Base-by-base conservation (phyloP, 2,888 invertebrate species). In the Caenorhabditis sulstoni region DNA sequence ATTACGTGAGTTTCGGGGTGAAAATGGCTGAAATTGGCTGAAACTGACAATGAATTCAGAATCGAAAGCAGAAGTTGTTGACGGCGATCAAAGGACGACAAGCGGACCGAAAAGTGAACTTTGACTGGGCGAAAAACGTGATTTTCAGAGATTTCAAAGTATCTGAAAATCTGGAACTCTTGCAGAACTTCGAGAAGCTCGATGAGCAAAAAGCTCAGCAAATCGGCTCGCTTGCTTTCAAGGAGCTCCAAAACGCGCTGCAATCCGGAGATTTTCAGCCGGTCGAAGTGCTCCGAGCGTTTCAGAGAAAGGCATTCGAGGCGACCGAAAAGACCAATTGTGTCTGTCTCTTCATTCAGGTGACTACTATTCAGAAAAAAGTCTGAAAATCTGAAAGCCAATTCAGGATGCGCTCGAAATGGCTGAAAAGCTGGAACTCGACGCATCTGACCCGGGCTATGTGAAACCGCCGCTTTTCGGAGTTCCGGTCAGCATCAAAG, bases 401-500 rank as follows among this genome's bases (percentile, higher is more conserved):
- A n/a, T n/a, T n/a, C 47, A 66, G 67, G 41, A 64, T 14, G 71
- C 78, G 4, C 20, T 50, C 1, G 71, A 71, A 16, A 55, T 37
- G n/a, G 78, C 78, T 0, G 20, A 77, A 23, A 3, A 50, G 3
- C 53, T 77, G 1, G 77, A 77, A 1, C 1, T 5, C 11, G 45
- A 11, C 7, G n/a, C 47, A 20, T 1, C 18, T 11, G 65, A 77
- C 16, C 64, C 57, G 1, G 1, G 12, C 41, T 75, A 53, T 47
- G 22, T 39, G 18, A 77, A 70, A 23, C 65, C 67, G 2, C 82
- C 87, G 16, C 79, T 89, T 2, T 89, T 81, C 71, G 88, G 88
- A n/a, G 41, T 88, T 11, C 88, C 88, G 8, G 81, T 88, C 62
- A 88, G 87, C 50, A 83, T 88, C n/a, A 89, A 88, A 62, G 87